phyloP scores from a whole-genome alignment of 2,113 vertebrate species.

The Benitochromis conjunctus region DNA sequence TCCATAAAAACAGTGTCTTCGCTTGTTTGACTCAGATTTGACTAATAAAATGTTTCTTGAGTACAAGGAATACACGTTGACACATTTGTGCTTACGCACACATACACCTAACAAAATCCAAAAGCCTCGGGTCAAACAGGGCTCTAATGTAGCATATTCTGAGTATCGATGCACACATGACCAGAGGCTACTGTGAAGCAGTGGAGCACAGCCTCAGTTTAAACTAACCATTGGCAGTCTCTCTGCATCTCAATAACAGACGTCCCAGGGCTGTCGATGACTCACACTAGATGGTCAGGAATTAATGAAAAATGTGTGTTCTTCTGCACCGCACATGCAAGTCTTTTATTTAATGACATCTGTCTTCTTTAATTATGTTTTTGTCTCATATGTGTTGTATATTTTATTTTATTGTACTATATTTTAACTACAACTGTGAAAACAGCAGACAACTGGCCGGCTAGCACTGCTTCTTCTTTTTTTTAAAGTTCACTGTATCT shows the following conservation, averaged over 20 bases:
- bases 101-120: background rate
- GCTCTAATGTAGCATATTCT: background rate
- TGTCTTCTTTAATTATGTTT: background rate
- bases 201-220: conserved; percentile 6
- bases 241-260: conserved; percentile 43
- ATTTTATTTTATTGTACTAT: background rate
- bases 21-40: background rate
- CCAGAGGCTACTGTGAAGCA: conserved; percentile 29
- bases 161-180: conserved; percentile 15
- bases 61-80: background rate
- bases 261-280: conserved; percentile 12
- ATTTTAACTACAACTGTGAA: background rate
- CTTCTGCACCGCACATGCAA: background rate
- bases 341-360: background rate
- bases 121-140: conserved; percentile 8
- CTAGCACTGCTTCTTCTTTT: background rate
- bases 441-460: background rate
- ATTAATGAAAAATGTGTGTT: conserved; percentile 13
- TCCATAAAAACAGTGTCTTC: background rate
- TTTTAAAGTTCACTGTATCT: background rate
- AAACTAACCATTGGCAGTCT: conserved; percentile 17
- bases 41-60: background rate
- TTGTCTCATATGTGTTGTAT: background rate
- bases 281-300: conserved; percentile 18
- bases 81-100: background rate